phyloP scores from a whole-genome alignment of 64 coral and sea anemone species.

The Pachyseris speciosa region DNA sequence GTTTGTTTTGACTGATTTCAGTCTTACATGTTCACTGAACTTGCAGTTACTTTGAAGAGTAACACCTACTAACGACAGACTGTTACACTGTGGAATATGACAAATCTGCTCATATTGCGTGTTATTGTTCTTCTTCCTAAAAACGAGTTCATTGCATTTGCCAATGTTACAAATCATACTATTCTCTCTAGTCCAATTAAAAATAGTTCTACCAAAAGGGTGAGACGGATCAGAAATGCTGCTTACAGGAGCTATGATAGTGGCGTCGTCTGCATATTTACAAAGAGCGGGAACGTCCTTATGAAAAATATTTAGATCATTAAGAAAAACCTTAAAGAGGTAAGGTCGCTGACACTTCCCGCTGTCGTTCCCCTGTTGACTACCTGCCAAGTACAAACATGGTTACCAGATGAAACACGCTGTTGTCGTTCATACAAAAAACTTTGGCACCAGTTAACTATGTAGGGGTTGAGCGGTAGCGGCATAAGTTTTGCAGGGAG shows the following conservation, averaged over 20 bases:
- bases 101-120: background rate
- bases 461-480: background rate
- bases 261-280: conserved; percentile 50
- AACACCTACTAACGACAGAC: background rate
- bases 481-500: conserved; percentile 51
- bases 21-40: conserved; percentile 6
- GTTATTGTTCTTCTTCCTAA: conserved; percentile 10
- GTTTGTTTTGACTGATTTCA: conserved; percentile 7
- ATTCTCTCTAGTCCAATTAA: conserved; percentile 29
- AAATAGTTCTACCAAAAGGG: conserved; percentile 5
- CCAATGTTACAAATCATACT: conserved; percentile 31
- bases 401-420: background rate
- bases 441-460: conserved; percentile 18
- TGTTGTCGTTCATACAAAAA: conserved; percentile 35
- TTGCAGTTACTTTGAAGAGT: conserved; percentile 7
- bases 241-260: background rate
- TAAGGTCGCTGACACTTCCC: background rate
- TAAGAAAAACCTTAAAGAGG: conserved; percentile 6
- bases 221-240: conserved; percentile 10
- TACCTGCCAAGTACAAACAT: conserved; percentile 15
- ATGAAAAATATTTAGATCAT: conserved; percentile 43
- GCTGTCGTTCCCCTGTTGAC: conserved; percentile 49
- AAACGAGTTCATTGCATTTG: background rate
- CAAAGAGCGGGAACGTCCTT: conserved; percentile 32
- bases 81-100: conserved; percentile 4